phyloP scores from a whole-genome alignment of 2,113 vertebrate genomes.

The Syrrhaptes paradoxus region DNA sequence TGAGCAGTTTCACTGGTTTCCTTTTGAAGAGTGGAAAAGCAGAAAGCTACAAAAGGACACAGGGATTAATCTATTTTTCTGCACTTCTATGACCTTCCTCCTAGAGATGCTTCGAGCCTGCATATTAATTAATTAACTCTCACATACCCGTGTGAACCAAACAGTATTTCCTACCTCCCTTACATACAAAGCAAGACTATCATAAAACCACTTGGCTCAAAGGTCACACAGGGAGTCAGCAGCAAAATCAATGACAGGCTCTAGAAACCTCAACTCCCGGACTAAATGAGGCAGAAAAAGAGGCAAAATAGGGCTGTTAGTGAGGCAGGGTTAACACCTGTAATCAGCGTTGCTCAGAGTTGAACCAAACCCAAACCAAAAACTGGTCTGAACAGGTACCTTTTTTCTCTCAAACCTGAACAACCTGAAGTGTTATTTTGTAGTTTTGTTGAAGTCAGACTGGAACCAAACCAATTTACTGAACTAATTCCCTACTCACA shows the following conservation, averaged over 20 bases:
- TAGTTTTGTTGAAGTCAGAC: slow-evolving; percentile 8
- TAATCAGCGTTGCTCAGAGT: neutral
- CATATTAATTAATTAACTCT: slow-evolving; percentile 38
- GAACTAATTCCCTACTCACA: neutral
- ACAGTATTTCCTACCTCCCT: neutral
- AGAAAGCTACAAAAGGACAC: neutral
- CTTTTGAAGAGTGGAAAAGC: slow-evolving; percentile 33
- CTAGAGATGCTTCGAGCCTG: neutral
- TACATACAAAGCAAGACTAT: neutral
- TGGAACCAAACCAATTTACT: slow-evolving; percentile 19
- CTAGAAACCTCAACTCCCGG: neutral
- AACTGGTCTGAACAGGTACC: slow-evolving; percentile 29
- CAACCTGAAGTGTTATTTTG: slow-evolving; percentile 45
- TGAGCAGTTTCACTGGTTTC: slow-evolving; percentile 7
- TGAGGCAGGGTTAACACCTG: neutral
- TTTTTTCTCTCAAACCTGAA: slow-evolving; percentile 50
- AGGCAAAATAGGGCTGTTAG: neutral
- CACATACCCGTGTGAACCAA: accelerated
- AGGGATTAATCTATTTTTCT: neutral
- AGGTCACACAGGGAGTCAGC: neutral
- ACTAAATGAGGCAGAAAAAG: neutral
- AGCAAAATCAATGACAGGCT: neutral
- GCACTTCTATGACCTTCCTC: neutral
- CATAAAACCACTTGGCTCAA: neutral
- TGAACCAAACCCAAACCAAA: slow-evolving; percentile 1